Percentiles rank a stretch among this genome's conserved stretches.
phyloP scores from a whole-genome alignment of 2,888 invertebrate species.

The Eudemis profundana region DNA sequence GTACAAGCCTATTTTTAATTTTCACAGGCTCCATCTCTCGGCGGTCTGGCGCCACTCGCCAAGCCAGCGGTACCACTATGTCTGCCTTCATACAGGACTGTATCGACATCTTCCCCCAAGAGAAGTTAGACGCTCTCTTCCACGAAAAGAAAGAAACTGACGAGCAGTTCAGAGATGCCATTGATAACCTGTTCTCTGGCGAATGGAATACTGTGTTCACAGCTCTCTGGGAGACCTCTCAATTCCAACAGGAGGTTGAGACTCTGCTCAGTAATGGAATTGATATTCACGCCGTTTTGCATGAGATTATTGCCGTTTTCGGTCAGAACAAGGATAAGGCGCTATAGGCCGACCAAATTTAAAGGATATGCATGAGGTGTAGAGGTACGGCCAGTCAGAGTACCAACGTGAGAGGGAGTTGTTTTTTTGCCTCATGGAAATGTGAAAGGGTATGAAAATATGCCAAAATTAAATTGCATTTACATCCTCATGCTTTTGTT shows the following conservation, averaged over 20 bases:
- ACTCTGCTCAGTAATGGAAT: slow-evolving; percentile 65
- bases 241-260: slow-evolving; percentile 63
- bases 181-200: slow-evolving; percentile 65
- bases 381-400: too few species aligned
- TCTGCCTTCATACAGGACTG: slow-evolving; percentile 61
- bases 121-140: slow-evolving; percentile 64
- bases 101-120: slow-evolving; percentile 62
- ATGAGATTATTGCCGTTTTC: slow-evolving; percentile 64
- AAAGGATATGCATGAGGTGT: too few species aligned
- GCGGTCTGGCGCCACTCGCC: slow-evolving; percentile 48
- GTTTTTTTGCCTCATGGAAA: too few species aligned
- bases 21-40: slow-evolving; percentile 42
- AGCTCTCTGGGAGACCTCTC: slow-evolving; percentile 64
- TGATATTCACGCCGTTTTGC: slow-evolving; percentile 54
- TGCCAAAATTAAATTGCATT: too few species aligned
- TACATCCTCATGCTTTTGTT: too few species aligned
- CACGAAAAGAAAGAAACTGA: slow-evolving; percentile 68
- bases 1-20: not conserved
- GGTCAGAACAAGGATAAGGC: slow-evolving; percentile 64
- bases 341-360: too few species aligned
- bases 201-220: slow-evolving; percentile 63
- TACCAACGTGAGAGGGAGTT: too few species aligned
- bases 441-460: too few species aligned
- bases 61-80: slow-evolving; percentile 60
- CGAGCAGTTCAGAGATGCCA: slow-evolving; percentile 64